Percentiles rank a stretch among this genome's conserved stretches.
These are phyloP conservation scores for Euplagia quadripunctaria DNA, from an alignment of 2,888 invertebrate genomes.

Conservation along the genomic window DNA sequence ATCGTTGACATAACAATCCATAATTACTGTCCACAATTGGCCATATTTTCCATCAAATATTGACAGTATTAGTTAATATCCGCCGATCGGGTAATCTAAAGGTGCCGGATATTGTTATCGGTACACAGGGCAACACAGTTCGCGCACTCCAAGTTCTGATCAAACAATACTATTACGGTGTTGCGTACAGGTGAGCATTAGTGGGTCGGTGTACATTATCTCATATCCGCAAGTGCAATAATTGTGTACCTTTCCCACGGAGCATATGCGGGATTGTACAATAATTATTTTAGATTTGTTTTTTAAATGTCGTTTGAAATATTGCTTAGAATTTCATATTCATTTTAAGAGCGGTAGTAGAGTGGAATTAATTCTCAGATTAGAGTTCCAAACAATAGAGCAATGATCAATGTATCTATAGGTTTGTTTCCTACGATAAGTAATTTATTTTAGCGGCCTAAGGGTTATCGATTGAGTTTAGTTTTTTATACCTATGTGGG, in stretches of 20 bases:
- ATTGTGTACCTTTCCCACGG: constrained; percentile 82
- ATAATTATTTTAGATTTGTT: background rate
- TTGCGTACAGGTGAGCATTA: constrained; percentile 30
- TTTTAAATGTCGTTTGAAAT: too few species aligned
- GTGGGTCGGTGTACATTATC: constrained; percentile 59
- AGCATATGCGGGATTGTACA: constrained; percentile 45
- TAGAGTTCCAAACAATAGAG: too few species aligned
- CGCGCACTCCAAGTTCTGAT: constrained; percentile 27
- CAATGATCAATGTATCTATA: too few species aligned
- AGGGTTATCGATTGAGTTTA: too few species aligned
- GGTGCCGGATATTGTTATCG: constrained; percentile 73
- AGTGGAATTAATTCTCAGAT: too few species aligned
- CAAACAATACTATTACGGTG: constrained; percentile 33
- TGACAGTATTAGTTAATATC: constrained; percentile 63
- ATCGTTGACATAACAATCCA: constrained; percentile 10
- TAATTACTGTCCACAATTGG: constrained; percentile 21
- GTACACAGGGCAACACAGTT: constrained; percentile 43
- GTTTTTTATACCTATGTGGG: too few species aligned
- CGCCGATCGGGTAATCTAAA: constrained; percentile 75
- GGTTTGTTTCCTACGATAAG: too few species aligned
- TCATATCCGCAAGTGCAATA: constrained; percentile 75
- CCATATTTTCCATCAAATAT: constrained; percentile 42
- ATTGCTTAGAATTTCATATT: background rate
- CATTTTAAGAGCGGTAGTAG: too few species aligned
- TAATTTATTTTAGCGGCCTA: too few species aligned